Percentiles rank a stretch among this genome's conserved stretches.
Conservation (phyloP, 2,888 invertebrate species). For the Limnephilus lunatus region DNA sequence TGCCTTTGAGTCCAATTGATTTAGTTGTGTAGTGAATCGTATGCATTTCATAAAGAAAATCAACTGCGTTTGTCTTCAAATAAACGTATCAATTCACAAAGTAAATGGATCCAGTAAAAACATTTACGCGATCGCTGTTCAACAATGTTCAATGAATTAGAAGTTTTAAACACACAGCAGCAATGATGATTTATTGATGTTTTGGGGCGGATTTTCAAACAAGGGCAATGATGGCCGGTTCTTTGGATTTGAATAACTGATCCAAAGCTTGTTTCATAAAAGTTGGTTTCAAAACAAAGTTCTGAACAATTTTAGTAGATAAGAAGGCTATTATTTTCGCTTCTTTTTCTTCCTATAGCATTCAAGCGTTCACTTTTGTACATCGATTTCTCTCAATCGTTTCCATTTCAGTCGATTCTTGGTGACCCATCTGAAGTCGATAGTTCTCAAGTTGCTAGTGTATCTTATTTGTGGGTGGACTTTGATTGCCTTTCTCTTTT, state of each 20-base stretch:
- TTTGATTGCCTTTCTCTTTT: background rate
- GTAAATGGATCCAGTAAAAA: slow-evolving; percentile 14
- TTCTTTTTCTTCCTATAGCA: background rate
- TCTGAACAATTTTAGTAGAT: too few relatives aligned
- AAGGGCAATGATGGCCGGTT: background rate
- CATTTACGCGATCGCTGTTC: slow-evolving; percentile 7
- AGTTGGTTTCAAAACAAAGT: too few relatives aligned
- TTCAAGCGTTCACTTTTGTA: background rate
- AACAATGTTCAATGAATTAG: background rate
- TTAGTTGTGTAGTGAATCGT: background rate
- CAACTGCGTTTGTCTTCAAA: slow-evolving; percentile 12
- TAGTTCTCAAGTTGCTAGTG: background rate
- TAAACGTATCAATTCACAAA: slow-evolving; percentile 24
- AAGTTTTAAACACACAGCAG: slow-evolving; percentile 16
- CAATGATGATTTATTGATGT: background rate
- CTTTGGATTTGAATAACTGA: background rate
- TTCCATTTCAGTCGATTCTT: background rate
- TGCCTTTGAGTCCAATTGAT: background rate
- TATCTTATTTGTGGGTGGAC: background rate
- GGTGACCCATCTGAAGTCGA: too few relatives aligned
- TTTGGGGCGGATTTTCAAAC: background rate
- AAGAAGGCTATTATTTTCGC: too few relatives aligned
- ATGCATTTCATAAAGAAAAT: slow-evolving; percentile 27
- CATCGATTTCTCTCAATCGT: background rate
- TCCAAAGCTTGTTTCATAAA: background rate